A percentile compares a stretch with the other conserved stretches of the same genome.
Evolutionary conservation across 2,888 invertebrate genomes (phyloP).

Genomic region (Coenonympha glycerion): DNA sequence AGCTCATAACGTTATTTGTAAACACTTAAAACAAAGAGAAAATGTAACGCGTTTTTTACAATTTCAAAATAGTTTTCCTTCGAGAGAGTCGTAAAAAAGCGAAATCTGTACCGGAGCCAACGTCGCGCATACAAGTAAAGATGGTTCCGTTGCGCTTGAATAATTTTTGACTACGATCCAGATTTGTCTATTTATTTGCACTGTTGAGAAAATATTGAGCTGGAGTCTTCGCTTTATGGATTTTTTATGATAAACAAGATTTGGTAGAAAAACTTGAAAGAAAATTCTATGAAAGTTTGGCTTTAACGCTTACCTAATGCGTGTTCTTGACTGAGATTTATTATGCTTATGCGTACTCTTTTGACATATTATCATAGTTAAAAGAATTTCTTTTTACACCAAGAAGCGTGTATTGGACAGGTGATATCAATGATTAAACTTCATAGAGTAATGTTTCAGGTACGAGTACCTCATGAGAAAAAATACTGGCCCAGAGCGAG

Average conservation of each 20-base stretch:
- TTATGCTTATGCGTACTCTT: background rate
- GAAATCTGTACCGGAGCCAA: background rate
- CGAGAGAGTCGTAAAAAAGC: background rate
- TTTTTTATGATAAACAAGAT: background rate
- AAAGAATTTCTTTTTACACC: background rate
- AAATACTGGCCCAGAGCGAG: no score
- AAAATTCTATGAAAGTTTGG: background rate
- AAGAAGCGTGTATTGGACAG: background rate
- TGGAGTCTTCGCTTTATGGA: background rate
- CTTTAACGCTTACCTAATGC: background rate
- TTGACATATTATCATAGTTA: no score
- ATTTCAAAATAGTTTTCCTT: background rate
- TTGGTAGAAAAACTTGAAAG: background rate
- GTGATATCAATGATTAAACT: background rate
- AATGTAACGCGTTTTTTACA: background rate
- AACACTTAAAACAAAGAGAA: background rate
- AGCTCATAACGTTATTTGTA: no score
- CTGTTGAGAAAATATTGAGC: slow-evolving; percentile 1
- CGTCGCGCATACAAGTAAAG: slow-evolving; percentile 1
- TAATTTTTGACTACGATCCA: slow-evolving; percentile 10
- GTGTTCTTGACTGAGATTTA: slow-evolving; percentile 7
- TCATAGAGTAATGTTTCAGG: background rate
- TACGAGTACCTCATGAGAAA: background rate
- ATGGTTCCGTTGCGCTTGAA: slow-evolving; percentile 5
- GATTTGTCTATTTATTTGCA: slow-evolving; percentile 5